Evolutionary conservation across 2,888 invertebrate genomes (phyloP).

Genomic region (Rhabditophanes sp.): DNA sequence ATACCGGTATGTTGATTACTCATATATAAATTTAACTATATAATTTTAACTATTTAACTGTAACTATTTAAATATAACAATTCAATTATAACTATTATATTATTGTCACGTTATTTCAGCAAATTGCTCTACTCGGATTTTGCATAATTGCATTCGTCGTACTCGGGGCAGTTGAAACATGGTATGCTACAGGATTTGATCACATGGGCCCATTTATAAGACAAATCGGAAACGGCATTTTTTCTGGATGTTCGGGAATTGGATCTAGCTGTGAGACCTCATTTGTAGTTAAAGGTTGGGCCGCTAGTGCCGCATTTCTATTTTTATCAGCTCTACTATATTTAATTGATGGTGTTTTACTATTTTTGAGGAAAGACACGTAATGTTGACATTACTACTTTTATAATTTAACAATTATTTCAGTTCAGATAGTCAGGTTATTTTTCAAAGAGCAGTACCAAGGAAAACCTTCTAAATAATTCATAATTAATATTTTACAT

Average conservation of each 20-base stretch:
- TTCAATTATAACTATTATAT: too few species aligned
- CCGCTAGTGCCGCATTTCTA: constrained; percentile 40
- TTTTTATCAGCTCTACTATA: constrained; percentile 36
- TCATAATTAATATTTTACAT: too few species aligned
- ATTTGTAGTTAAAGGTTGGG: constrained; percentile 43
- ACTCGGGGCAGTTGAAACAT: constrained; percentile 41
- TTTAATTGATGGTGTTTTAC: constrained; percentile 29
- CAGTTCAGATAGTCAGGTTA: not conserved
- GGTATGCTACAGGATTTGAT: constrained; percentile 36
- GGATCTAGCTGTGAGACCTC: constrained; percentile 42
- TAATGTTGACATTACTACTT: constrained; percentile 9
- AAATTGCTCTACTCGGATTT: constrained; percentile 27
- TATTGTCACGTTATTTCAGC: too few species aligned
- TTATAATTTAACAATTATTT: not conserved
- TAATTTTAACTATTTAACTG: too few species aligned
- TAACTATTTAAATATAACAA: too few species aligned
- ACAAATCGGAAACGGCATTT: constrained; percentile 24
- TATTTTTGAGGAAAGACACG: constrained; percentile 33
- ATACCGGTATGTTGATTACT: too few species aligned
- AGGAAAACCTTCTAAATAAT: too few species aligned
- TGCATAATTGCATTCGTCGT: constrained; percentile 34
- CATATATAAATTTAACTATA: too few species aligned
- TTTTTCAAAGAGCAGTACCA: too few species aligned
- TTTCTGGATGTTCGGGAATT: constrained; percentile 36
- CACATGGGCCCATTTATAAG: constrained; percentile 40